Percentiles rank a stretch among this genome's conserved stretches.
These are phyloP conservation scores for Lates japonicus DNA, from an alignment of 2,797 vertebrate species.

Conservation along the genomic window DNA sequence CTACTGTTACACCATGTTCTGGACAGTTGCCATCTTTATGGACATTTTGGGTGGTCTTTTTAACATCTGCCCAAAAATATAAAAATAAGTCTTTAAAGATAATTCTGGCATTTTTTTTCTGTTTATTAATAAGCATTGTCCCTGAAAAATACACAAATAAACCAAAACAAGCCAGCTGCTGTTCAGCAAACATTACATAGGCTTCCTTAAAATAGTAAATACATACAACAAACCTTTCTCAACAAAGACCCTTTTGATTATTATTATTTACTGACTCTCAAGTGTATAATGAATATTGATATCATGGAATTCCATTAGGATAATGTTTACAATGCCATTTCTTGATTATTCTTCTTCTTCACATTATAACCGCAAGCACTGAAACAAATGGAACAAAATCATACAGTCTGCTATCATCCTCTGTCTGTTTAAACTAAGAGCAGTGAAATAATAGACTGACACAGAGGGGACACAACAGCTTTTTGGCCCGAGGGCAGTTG, in stretches of 20 bases:
- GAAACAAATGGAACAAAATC: background rate
- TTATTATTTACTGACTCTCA: background rate
- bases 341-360: background rate
- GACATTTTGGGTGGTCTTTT: too few relatives aligned
- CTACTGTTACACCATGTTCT: too few relatives aligned
- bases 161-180: background rate
- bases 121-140: too few relatives aligned
- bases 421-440: constrained; percentile 4
- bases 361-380: background rate
- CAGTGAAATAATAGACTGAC: constrained; percentile 15
- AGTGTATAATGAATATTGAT: background rate
- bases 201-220: too few relatives aligned
- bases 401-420: background rate
- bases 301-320: background rate
- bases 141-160: background rate
- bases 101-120: too few relatives aligned
- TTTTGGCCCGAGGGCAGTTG: constrained; percentile 47
- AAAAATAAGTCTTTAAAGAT: too few relatives aligned
- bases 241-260: background rate
- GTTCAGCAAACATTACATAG: too few relatives aligned
- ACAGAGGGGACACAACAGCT: constrained; percentile 51
- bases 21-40: too few relatives aligned
- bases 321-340: background rate
- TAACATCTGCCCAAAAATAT: too few relatives aligned
- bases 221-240: background rate